These are phyloP conservation scores for Perca flavescens DNA, from an alignment of 2,113 vertebrate genomes.

Conservation along the genomic window DNA sequence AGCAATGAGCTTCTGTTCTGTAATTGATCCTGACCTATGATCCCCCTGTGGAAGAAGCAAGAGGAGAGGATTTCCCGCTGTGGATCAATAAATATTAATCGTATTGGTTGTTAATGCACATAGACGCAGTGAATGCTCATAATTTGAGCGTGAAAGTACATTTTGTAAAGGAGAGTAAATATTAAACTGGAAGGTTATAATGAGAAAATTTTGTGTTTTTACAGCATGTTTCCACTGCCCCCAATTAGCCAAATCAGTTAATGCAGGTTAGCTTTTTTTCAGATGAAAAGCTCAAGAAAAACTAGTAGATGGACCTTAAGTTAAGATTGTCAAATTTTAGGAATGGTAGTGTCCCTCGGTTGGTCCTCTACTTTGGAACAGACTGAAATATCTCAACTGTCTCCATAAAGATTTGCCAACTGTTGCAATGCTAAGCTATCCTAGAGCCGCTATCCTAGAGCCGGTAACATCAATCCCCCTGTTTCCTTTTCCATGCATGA, in stretches of 20 bases:
- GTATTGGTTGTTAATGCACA: background rate
- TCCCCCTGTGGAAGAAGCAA: background rate
- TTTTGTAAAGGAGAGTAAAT: background rate
- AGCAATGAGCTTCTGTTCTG: background rate
- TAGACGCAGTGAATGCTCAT: background rate
- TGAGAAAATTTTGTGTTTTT: background rate
- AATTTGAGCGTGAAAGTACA: background rate
- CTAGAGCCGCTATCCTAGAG: no score
- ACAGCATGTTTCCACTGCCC: background rate
- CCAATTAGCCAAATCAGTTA: background rate
- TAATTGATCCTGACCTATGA: conserved; percentile 27
- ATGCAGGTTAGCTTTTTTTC: background rate
- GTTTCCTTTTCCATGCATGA: no score
- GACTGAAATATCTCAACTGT: background rate
- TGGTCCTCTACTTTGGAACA: background rate
- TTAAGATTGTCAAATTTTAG: background rate
- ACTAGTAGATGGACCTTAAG: background rate
- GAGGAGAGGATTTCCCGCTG: background rate
- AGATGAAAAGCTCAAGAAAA: no score
- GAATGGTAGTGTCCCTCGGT: background rate
- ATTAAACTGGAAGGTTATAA: background rate
- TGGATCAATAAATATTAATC: background rate
- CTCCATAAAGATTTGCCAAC: no score
- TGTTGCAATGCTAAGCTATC: no score
- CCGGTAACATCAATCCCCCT: no score